Percentiles rank a stretch among this genome's conserved stretches.
Conservation (phyloP, 1,140 invertebrate genomes). For the Hylaeus volcanicus region DNA sequence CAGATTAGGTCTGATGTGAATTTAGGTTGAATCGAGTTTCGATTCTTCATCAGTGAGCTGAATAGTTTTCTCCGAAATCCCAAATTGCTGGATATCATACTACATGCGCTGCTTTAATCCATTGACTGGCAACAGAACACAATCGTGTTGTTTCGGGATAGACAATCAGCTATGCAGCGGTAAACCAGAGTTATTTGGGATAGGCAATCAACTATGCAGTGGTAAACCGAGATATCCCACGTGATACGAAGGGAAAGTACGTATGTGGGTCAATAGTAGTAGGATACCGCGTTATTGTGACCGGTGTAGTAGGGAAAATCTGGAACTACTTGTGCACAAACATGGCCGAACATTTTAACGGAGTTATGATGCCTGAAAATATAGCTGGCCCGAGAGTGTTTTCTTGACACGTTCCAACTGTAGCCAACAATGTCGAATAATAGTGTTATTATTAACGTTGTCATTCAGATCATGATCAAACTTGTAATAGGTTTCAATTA, state of each 20-base stretch:
- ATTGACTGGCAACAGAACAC: constrained; percentile 34
- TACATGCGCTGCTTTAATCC: constrained; percentile 46
- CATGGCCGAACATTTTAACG: background rate
- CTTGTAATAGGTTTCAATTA: too few relatives aligned
- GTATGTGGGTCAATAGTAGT: constrained; percentile 42
- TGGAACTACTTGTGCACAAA: background rate
- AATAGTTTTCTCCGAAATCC: too few relatives aligned
- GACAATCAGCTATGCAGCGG: constrained; percentile 64
- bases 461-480: too few relatives aligned
- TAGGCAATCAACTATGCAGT: constrained; percentile 65
- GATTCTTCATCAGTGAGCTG: too few relatives aligned
- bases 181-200: constrained; percentile 65
- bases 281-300: constrained; percentile 44
- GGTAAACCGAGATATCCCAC: constrained; percentile 64
- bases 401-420: background rate
- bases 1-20: background rate
- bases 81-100: background rate
- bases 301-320: constrained; percentile 10
- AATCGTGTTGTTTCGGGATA: constrained; percentile 59
- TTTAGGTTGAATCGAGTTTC: too few relatives aligned
- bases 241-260: constrained; percentile 60
- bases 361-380: background rate
- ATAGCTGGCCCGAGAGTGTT: background rate
- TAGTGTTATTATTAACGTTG: too few relatives aligned
- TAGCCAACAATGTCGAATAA: too few relatives aligned